A percentile compares a stretch with the other conserved stretches of the same genome.
These are phyloP conservation scores for Rynchops niger DNA, from an alignment of 2,113 vertebrate genomes.

Conservation along the genomic window DNA sequence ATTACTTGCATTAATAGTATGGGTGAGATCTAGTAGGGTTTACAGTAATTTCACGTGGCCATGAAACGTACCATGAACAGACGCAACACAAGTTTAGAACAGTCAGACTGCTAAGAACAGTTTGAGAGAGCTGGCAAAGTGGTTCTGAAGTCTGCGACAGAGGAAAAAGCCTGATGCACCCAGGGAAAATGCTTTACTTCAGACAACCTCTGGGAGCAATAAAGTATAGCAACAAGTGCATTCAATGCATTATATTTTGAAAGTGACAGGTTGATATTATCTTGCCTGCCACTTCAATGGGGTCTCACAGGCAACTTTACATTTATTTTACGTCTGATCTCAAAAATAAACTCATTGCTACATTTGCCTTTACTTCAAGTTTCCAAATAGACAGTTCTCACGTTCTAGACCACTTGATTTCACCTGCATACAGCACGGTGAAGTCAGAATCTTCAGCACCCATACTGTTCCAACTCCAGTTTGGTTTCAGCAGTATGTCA, in stretches of 20 bases:
- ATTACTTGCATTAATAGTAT: not conserved
- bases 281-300: not conserved
- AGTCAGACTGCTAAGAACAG: not conserved
- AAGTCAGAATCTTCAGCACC: not conserved
- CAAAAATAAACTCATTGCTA: not conserved
- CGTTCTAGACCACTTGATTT: not conserved
- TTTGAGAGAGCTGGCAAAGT: rapidly evolving
- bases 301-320: not conserved
- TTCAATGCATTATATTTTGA: not conserved
- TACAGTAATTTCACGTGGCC: not conserved
- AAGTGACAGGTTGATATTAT: not conserved
- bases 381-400: not conserved
- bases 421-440: not conserved
- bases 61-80: not conserved
- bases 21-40: not conserved
- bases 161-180: not conserved
- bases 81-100: not conserved
- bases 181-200: not conserved
- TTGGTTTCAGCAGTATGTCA: not conserved
- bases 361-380: not conserved
- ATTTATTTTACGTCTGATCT: not conserved
- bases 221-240: not conserved
- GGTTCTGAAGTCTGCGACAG: not conserved
- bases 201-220: not conserved
- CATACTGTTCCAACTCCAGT: not conserved